A percentile compares a stretch with the other conserved stretches of the same genome.
Evolutionary conservation across 2,113 vertebrate genomes (phyloP).

Genomic region (Leptobrachium leishanense): DNA sequence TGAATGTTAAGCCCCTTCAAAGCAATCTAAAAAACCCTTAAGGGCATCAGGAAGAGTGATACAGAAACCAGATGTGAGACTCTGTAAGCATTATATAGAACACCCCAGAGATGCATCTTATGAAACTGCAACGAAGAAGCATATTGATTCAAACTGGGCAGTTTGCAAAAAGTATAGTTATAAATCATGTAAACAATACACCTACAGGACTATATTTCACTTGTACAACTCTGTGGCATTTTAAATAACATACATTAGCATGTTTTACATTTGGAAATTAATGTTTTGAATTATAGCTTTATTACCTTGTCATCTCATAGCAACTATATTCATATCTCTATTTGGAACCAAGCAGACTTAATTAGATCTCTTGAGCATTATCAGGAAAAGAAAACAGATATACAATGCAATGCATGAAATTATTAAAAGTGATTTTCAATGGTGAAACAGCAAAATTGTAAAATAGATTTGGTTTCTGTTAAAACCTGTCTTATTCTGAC

Average conservation of each 20-base stretch:
- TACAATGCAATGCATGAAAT: neutral
- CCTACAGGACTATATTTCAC: neutral
- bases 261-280: slow-evolving; percentile 1
- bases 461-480: no score
- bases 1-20: slow-evolving; percentile 19
- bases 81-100: slow-evolving; percentile 10
- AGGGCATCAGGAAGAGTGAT: slow-evolving; percentile 21
- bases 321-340: neutral
- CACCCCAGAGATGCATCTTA: slow-evolving; percentile 3
- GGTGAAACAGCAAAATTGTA: no score
- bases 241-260: slow-evolving; percentile 14
- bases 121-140: slow-evolving; percentile 6
- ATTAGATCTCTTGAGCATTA: slow-evolving; percentile 23
- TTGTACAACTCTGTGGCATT: neutral
- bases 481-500: no score
- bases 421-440: no score
- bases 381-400: slow-evolving; percentile 13
- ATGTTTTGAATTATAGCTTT: slow-evolving; percentile 17
- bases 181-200: neutral
- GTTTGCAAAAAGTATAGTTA: neutral
- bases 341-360: slow-evolving; percentile 14
- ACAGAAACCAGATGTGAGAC: slow-evolving; percentile 24
- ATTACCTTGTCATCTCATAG: neutral
- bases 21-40: slow-evolving; percentile 27
- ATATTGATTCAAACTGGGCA: no score